These are phyloP conservation scores for Artibeus lituratus DNA, from an alignment of 2,797 vertebrate genomes.

Conservation along the genomic window DNA sequence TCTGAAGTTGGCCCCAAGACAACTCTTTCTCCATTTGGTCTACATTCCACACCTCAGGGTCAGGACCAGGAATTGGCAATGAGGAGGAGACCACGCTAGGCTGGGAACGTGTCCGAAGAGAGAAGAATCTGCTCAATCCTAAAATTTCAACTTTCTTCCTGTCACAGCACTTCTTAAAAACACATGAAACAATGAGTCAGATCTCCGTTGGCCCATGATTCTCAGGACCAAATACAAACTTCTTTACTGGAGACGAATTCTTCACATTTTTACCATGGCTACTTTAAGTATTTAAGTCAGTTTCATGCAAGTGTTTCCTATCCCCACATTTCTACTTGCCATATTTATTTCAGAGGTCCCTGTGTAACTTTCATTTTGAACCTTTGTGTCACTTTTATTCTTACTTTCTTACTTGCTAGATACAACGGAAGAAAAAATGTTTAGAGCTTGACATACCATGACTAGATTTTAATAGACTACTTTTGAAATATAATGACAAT, in stretches of 20 bases:
- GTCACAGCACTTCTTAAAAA: slow-evolving; percentile 67
- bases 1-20: slow-evolving; percentile 42
- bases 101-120: slow-evolving; percentile 36
- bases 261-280: slow-evolving; percentile 42
- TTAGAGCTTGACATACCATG: neutral
- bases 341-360: slow-evolving; percentile 50
- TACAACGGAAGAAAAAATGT: slow-evolving; percentile 23
- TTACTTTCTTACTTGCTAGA: slow-evolving; percentile 28
- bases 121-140: slow-evolving; percentile 55
- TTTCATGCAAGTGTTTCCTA: slow-evolving; percentile 40
- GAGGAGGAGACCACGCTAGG: slow-evolving; percentile 38
- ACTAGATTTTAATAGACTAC: slow-evolving; percentile 39
- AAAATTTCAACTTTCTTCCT: slow-evolving; percentile 59
- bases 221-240: slow-evolving; percentile 57
- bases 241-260: slow-evolving; percentile 59
- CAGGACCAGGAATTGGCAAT: slow-evolving; percentile 58
- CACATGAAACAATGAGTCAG: slow-evolving; percentile 60
- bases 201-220: slow-evolving; percentile 60
- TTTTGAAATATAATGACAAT: slow-evolving; percentile 40
- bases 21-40: slow-evolving; percentile 51
- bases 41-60: slow-evolving; percentile 66
- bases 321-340: slow-evolving; percentile 33
- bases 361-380: slow-evolving; percentile 46
- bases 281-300: slow-evolving; percentile 36
- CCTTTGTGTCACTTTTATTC: slow-evolving; percentile 20